Base-by-base conservation (phyloP, 64 coral and sea anemone genomes). In the Pocillopora verrucosa region DNA sequence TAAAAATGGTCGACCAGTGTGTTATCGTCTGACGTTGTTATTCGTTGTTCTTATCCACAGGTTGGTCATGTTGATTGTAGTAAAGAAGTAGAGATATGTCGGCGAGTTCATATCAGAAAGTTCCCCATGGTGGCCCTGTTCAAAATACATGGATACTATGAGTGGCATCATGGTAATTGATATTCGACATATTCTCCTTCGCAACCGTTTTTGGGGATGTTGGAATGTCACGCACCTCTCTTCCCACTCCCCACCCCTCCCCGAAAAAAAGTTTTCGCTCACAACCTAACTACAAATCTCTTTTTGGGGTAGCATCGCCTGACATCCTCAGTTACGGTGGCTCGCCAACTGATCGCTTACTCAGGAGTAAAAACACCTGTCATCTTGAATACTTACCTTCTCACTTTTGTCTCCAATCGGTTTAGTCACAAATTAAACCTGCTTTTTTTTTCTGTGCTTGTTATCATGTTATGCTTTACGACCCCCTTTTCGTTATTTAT, bases 41-140 rank as follows among this genome's bases (percentile, higher is more conserved):
- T 89, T 13, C 15, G 45, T 86, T 76, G 24, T 25, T 64, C 45
- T 17, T 72, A 11, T 7, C 78, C 87, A 6, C 11, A 98, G 96
- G 91, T 98, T 74, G 96, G 96, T 75, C 93, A 98, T 76, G 96
- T 98, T 24, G 96, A 98, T 83, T 98, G 96, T 59, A 76, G 45
- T 16, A 92, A 89, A 62, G 72, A 84, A 34, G 77, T 45, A 20
- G 61, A 60, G 24, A 59, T 98, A 5, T 98, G 96, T 35, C 82
- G 75, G 14, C 86, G 60, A 25, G 73, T 92, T 57, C 96, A 98
- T 78, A 72, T 95, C 57, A 90, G 75, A 62, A 98, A 98, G 16
- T 98, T 95, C 63, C 96, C 96, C 5, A 82, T 82, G 77, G 64
- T 92, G 5, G 96, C 96, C 60, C 72, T 98, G 60, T 98, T 98